Evolutionary conservation across 2,113 vertebrate species (phyloP).

Genomic region (Zeus faber): DNA sequence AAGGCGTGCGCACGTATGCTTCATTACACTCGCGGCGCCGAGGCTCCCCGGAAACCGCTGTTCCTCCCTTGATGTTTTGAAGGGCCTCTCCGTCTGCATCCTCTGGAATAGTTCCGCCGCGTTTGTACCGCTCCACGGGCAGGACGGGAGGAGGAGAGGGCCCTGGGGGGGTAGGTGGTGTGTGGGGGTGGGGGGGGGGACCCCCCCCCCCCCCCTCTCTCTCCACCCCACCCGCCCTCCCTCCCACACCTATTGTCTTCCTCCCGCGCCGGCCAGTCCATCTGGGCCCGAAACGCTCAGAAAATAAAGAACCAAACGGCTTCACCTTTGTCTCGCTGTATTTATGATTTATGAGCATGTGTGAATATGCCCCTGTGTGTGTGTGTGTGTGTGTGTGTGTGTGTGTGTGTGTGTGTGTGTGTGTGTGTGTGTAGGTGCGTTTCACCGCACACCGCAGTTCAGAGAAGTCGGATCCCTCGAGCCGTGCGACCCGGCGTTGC

Average conservation of each 20-base stretch:
- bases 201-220: slow-evolving; percentile 21
- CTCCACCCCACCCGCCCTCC: slow-evolving; percentile 45
- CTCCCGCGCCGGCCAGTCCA: slow-evolving; percentile 68
- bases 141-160: slow-evolving; percentile 60
- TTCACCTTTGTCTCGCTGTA: slow-evolving; percentile 65
- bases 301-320: slow-evolving; percentile 61
- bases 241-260: slow-evolving; percentile 68
- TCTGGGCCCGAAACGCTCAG: slow-evolving; percentile 56
- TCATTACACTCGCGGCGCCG: slow-evolving; percentile 56
- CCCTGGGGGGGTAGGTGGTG: slow-evolving; percentile 55
- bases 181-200: slow-evolving; percentile 42
- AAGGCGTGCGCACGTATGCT: slow-evolving; percentile 71
- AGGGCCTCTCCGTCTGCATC: slow-evolving; percentile 33
- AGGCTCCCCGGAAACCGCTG: slow-evolving; percentile 44
- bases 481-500: slow-evolving; percentile 33
- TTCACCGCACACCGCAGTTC: slow-evolving; percentile 23
- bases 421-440: slow-evolving; percentile 18
- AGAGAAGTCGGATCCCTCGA: slow-evolving; percentile 45
- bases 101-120: slow-evolving; percentile 40
- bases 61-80: slow-evolving; percentile 60
- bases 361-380: not conserved
- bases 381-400: slow-evolving; percentile 9
- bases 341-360: slow-evolving; percentile 66
- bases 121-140: too few species aligned
- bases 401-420: slow-evolving; percentile 21